Base-by-base conservation (phyloP, 1,140 invertebrate species). In the Euborellia annulipes region DNA sequence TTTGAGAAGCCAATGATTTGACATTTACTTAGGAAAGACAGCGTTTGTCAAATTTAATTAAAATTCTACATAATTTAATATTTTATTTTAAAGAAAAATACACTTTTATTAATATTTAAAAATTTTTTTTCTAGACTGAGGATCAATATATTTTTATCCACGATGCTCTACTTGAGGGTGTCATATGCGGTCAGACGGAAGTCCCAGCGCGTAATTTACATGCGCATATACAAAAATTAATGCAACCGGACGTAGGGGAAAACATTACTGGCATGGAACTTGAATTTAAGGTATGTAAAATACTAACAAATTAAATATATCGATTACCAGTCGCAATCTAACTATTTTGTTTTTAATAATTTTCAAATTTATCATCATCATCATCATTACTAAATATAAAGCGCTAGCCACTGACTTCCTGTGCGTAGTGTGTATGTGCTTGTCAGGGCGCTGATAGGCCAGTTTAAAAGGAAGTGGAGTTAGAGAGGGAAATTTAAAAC, bases 131-230 rank as follows among this genome's bases (percentile, higher is more conserved):
- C 23, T 89, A 98, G 67, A 98, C 95, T 0, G 95, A 98, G 63
- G 95, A 98, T 62, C 96, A 99, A 63, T 99, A 99, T 62, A 92
- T 98, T 45, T 99, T 99, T 66, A 98, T 98, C 51, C 93, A 99
- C 61, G 95, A 99, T 61, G 82, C 92, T 6, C 72, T 96, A 2
- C 67, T 98, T 7, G 95, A 99, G 64, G 93, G 93, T 2, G 88
- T 96, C 1, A 82, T 92, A 38, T 92, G 89, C 58, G 94, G 93
- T 3, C 80, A 82, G 52, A 98, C 94, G 0, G 94, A 98, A 66
- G 79, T 96, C 17, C 84, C 88, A 1, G 88, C 87, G 4, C 73
- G 85, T 30, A 92, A 90, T 61, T 68, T 99, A 27, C 90, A 95
- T 55, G 75, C 81, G 7, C 93, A 98, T 62, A 85, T 98, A 48